Base-by-base conservation (phyloP, 2,113 vertebrate genomes). In the Neotoma lepida region DNA sequence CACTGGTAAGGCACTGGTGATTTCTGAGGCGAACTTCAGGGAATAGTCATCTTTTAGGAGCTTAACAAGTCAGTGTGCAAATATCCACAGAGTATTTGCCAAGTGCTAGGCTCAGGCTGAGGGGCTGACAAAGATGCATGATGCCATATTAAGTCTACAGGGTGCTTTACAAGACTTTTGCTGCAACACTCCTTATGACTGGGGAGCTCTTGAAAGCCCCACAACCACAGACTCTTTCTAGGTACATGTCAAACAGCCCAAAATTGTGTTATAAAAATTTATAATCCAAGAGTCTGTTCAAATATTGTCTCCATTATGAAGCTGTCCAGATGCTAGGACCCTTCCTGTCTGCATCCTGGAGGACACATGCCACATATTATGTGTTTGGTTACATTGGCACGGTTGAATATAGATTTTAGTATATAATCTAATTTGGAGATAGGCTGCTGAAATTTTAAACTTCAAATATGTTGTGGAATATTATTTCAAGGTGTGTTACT, bases 11-110 rank as follows among this genome's bases (percentile, higher is more conserved):
- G 51, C 41, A 35, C 2, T n/a, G 30, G 41, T 66, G 84, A 78
- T 58, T 35, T 84, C 63, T 71, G 73, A 68, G 73, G 77, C 91
- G 58, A 63, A 66, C 91, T 93, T n/a, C 15, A 30, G 91, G 81
- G 88, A 90, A 78, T 81, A 85, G 14, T 35, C 39, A 20, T 70
- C 64, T 81, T 51, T 92, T 66, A 94, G 89, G 35, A 90, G 91
- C 81, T 95, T 71, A 64, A 95, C 88, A 91, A 93, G 51, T 70
- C 86, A 77, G 9, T 73, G 93, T 90, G 58, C 85, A 95, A 96
- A 95, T 74, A 95, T 44, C 49, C 70, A 76, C 13, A 33, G 76
- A 68, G 30, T 49, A 66, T 93, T 73, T 95, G 86, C 86, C 51
- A 74, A 46, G 0, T 49, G 30, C 68, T 15, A 22, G 64, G 41